phyloP scores from a whole-genome alignment of 2,797 vertebrate genomes.

The Tauraco hartlaubi region DNA sequence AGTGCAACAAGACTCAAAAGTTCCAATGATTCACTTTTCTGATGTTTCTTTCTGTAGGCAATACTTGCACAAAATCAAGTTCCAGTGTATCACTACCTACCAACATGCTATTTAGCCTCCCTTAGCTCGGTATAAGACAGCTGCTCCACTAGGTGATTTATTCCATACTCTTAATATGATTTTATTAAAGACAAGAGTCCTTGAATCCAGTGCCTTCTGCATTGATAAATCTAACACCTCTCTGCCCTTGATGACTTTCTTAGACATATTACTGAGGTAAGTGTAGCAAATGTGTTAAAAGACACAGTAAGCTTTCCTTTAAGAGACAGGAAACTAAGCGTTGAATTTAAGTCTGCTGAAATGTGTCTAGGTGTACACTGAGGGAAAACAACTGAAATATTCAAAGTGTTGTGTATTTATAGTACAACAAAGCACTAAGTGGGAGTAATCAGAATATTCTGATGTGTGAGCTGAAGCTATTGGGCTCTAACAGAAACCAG shows the following conservation, averaged over 20 bases:
- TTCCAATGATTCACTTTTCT: background rate
- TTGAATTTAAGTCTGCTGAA: background rate
- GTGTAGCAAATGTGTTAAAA: background rate
- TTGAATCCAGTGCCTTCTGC: background rate
- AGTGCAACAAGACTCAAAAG: background rate
- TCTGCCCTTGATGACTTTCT: background rate
- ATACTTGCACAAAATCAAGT: background rate
- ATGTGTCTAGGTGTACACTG: background rate
- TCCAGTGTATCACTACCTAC: background rate
- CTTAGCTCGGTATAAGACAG: background rate
- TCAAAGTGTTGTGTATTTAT: background rate
- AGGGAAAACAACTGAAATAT: background rate
- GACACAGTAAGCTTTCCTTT: background rate
- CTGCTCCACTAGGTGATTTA: background rate
- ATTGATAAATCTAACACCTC: background rate
- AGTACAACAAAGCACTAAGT: background rate
- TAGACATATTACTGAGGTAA: background rate
- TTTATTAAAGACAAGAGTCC: background rate
- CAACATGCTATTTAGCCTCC: background rate
- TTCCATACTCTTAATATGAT: background rate
- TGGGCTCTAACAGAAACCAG: background rate
- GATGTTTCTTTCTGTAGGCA: background rate
- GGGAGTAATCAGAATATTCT: background rate
- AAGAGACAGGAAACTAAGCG: background rate
- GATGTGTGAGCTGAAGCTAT: background rate